A percentile compares a stretch with the other conserved stretches of the same genome.
Evolutionary conservation across 2,888 invertebrate genomes (phyloP).

Genomic region (Onthophagus sagittarius): DNA sequence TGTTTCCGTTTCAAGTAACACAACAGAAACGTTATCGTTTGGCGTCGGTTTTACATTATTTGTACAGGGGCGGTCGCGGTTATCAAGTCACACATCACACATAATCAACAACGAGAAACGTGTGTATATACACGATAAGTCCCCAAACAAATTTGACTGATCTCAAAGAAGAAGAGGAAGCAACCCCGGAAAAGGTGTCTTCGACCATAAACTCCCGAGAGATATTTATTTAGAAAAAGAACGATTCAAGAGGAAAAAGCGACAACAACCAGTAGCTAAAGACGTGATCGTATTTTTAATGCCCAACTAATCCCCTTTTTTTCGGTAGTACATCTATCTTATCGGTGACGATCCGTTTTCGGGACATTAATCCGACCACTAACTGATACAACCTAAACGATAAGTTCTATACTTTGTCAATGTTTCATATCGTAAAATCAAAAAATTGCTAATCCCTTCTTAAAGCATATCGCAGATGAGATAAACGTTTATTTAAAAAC

Average conservation of each 20-base stretch:
- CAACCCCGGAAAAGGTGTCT: not conserved
- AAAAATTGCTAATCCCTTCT: not conserved
- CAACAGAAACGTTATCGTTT: not conserved
- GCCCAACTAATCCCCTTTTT: not conserved
- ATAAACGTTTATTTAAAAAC: no score
- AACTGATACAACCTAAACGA: not conserved
- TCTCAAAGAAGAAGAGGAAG: not conserved
- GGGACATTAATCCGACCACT: not conserved
- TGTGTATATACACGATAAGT: not conserved
- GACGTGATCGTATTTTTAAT: not conserved
- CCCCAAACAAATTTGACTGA: not conserved
- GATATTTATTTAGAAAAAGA: no score
- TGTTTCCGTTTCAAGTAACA: not conserved
- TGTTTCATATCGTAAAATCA: not conserved
- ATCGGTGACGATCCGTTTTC: not conserved
- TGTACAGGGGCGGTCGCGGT: not conserved
- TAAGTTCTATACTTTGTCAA: not conserved
- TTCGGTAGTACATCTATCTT: not conserved
- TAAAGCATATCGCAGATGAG: no score
- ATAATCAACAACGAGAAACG: not conserved
- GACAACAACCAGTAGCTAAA: not conserved
- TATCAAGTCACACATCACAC: not conserved
- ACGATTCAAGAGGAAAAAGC: not conserved
- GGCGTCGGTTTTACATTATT: not conserved
- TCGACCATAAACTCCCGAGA: not conserved